phyloP scores from a whole-genome alignment of 37 sponge, comb jelly and placozoan genomes.

The Dysidea cf. avara region DNA sequence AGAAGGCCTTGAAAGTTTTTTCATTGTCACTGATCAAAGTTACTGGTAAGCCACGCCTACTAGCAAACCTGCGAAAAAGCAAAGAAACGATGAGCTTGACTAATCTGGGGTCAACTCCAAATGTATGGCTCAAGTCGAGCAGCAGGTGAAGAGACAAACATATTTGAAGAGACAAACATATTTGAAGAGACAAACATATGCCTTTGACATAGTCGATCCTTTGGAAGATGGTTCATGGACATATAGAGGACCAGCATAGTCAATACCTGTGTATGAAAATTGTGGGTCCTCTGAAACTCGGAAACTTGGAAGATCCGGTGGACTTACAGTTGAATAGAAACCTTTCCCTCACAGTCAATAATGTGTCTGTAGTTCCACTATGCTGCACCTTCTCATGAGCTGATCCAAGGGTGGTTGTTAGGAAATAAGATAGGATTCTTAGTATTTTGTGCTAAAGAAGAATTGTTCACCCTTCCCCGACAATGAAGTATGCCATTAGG shows the following conservation, averaged over 20 bases:
- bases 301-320: slow-evolving; percentile 32
- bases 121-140: slow-evolving; percentile 14
- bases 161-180: too few species aligned
- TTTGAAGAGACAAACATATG: too few species aligned
- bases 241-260: slow-evolving; percentile 27
- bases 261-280: slow-evolving; percentile 24
- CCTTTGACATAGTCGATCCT: too few species aligned
- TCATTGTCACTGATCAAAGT: slow-evolving; percentile 3
- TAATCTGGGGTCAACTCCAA: not conserved
- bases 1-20: slow-evolving; percentile 1
- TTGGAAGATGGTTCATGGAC: not conserved
- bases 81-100: not conserved
- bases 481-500: too few species aligned
- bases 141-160: too few species aligned
- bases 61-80: not conserved
- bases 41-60: not conserved
- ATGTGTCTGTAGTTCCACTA: too few species aligned
- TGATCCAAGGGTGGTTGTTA: slow-evolving; percentile 12
- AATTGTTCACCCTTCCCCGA: too few species aligned
- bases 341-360: too few species aligned
- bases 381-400: slow-evolving; percentile 31
- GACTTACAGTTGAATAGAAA: slow-evolving; percentile 6
- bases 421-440: slow-evolving; percentile 35
- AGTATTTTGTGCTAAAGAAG: too few species aligned
- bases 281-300: slow-evolving; percentile 23